Percentiles rank a stretch among this genome's conserved stretches.
Evolutionary conservation across 2,888 invertebrate species (phyloP).

Genomic region (Limnephilus marmoratus): DNA sequence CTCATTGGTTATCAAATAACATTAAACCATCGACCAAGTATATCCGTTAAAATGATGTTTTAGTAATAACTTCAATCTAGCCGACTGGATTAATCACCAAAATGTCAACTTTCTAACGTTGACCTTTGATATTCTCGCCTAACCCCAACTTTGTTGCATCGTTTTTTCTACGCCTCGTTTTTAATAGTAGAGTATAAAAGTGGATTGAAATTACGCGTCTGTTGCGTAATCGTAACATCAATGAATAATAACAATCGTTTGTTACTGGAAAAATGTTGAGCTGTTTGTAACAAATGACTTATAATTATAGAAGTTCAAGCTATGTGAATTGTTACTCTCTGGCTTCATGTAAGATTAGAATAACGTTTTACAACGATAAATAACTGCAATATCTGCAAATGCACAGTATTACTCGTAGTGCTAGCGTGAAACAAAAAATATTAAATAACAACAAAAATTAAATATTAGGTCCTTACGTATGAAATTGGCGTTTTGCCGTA

Average conservation of each 20-base stretch:
- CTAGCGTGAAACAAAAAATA: too few species aligned
- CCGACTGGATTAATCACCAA: not conserved
- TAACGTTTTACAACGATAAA: too few species aligned
- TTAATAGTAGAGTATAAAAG: not conserved
- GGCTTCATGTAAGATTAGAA: too few species aligned
- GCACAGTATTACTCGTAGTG: too few species aligned
- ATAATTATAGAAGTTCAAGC: too few species aligned
- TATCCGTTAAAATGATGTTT: not conserved
- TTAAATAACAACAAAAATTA: too few species aligned
- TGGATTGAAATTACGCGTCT: not conserved
- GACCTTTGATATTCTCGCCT: constrained; percentile 24
- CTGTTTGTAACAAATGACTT: too few species aligned
- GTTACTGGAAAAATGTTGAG: too few species aligned
- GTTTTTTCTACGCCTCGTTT: not conserved
- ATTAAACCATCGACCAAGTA: not conserved
- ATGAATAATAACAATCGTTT: not conserved
- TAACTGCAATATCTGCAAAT: too few species aligned
- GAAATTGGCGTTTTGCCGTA: too few species aligned
- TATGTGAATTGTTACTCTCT: too few species aligned
- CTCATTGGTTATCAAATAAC: not conserved
- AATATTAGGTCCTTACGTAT: too few species aligned
- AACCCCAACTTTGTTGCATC: not conserved
- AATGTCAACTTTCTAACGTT: constrained; percentile 38
- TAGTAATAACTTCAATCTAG: not conserved
- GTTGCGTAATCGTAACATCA: not conserved